Evolutionary conservation across 2,797 vertebrate species (phyloP).

Genomic region (Sciurus vulgaris): DNA sequence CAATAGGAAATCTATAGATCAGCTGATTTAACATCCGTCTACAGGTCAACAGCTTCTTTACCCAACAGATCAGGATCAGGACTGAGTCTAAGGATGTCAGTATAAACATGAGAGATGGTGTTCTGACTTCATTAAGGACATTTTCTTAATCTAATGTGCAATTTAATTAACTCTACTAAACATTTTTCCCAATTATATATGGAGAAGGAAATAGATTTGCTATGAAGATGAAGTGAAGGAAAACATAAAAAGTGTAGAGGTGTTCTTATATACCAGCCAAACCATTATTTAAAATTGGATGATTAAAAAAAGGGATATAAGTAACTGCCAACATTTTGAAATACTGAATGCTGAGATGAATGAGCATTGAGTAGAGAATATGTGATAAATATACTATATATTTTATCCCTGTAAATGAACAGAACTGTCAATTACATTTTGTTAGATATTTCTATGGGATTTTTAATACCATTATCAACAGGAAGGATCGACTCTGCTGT

Average conservation of each 20-base stretch:
- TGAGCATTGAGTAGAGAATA: neutral
- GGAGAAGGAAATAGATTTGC: neutral
- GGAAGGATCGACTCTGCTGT: neutral
- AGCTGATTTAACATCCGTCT: constrained; percentile 46
- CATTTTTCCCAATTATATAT: neutral
- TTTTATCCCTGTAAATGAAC: neutral
- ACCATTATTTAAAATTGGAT: neutral
- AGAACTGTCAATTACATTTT: neutral
- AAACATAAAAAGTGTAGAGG: neutral
- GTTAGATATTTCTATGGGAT: neutral
- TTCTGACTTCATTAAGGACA: neutral
- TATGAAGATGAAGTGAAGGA: neutral
- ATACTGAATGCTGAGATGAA: neutral
- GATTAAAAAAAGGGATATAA: neutral
- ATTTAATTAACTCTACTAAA: neutral
- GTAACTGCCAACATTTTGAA: neutral
- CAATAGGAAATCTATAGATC: neutral
- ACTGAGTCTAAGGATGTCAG: neutral
- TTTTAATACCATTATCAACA: neutral
- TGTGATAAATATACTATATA: neutral
- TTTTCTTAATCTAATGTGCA: neutral
- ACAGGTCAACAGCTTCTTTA: constrained; percentile 30
- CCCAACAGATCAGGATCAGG: constrained; percentile 6
- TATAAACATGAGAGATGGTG: neutral
- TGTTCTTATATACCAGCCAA: neutral